Base-by-base conservation (phyloP, 1,140 invertebrate species). In the Drosophila malerkotliana region DNA sequence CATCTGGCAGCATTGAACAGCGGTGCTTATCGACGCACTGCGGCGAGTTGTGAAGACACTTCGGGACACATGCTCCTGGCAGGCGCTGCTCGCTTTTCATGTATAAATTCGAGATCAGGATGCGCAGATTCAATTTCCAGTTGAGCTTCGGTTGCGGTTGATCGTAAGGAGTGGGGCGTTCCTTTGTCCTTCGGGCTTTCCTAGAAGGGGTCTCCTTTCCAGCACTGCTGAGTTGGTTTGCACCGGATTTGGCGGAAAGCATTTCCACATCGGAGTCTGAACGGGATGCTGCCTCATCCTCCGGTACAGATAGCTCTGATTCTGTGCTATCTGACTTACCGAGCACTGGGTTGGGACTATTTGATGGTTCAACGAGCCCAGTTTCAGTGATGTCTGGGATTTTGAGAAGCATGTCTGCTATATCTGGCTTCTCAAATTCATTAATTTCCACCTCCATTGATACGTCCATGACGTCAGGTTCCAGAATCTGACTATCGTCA, bases 81-180 rank as follows among this genome's bases (percentile, higher is more conserved):
- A 87, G 32, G 7, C 82, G 83, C 2, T 44, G 12, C 28, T 78
- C 75, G 30, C 44, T 79, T 1, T 59, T 58, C 78, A 87, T 82
- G 34, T 88, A 87, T 30, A 87, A 12, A 59, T 87, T 87, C 0
- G 82, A 87, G 30, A 88, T 78, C 0, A 79, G 52, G 0, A 76
- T 64, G 6, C 82, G 83, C 14, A 87, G 49, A 54, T 87, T 87
- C 41, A 48, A 49, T 26, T 72, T 82, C 24, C 72, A 54, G 44
- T 60, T 69, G 0, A 75, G 49, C 14, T 66, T 69, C 26, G 26
- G 30, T 1, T 26, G 59, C 9, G 58, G n/a, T 1, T 9, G 8
- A 12, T 39, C 14, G 15, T 24, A 18, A 6, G 48, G 24, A 9
- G 34, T 9, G 10, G 34, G 24, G 3, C 34, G 60, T 15, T 67